These are phyloP conservation scores for Trilocha varians DNA, from an alignment of 2,888 invertebrate genomes.

Conservation along the genomic window DNA sequence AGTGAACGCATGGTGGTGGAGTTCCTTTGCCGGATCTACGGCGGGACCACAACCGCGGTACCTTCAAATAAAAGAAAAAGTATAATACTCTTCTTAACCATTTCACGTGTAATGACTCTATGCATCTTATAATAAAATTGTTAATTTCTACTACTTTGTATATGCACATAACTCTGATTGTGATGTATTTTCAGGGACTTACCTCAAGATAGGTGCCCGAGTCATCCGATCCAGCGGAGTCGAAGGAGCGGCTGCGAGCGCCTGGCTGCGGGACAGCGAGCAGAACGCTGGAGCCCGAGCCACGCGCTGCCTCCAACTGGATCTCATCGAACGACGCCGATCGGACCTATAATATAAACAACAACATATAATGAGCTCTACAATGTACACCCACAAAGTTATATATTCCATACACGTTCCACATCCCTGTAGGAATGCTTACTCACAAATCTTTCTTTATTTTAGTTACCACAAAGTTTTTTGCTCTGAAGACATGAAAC, in stretches of 20 bases:
- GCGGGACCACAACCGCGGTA: conserved; percentile 76
- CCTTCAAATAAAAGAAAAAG: conserved; percentile 35
- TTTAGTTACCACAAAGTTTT: too few relatives aligned
- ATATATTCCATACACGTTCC: too few relatives aligned
- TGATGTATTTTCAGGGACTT: too few relatives aligned
- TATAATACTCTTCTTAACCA: not conserved
- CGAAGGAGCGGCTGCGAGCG: conserved; percentile 85
- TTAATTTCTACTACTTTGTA: too few relatives aligned
- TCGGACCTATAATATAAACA: conserved; percentile 83
- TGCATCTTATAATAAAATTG: too few relatives aligned
- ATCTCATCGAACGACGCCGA: conserved; percentile 94
- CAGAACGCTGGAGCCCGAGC: conserved; percentile 58
- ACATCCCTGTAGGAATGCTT: too few relatives aligned
- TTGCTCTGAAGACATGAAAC: too few relatives aligned
- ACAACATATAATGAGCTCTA: too few relatives aligned
- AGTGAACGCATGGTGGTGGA: conserved; percentile 83
- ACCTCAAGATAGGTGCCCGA: conserved; percentile 73
- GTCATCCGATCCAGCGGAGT: conserved; percentile 82
- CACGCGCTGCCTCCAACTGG: conserved; percentile 83
- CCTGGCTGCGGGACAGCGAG: conserved; percentile 80
- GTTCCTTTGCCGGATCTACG: conserved; percentile 77
- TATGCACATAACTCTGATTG: too few relatives aligned
- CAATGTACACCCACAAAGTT: too few relatives aligned
- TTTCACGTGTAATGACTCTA: too few relatives aligned
- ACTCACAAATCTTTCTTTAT: too few relatives aligned